Percentiles rank a stretch among this genome's conserved stretches.
Evolutionary conservation across 2,113 vertebrate genomes (phyloP).

Genomic region (Seriola quinqueradiata): DNA sequence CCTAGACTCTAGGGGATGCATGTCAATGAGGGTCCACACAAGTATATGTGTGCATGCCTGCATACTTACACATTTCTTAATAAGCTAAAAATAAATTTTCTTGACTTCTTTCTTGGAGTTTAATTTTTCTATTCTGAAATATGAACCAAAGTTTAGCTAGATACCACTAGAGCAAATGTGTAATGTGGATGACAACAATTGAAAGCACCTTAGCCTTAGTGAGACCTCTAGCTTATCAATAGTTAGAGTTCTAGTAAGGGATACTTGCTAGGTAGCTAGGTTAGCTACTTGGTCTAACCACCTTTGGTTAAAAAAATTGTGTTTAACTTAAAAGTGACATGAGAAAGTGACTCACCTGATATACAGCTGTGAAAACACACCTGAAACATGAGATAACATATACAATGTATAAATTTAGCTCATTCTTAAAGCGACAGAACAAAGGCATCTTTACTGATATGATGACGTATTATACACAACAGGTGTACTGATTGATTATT

Average conservation of each 20-base stretch:
- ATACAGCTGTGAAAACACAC: slow-evolving; percentile 66
- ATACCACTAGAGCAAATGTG: not conserved
- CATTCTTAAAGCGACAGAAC: not conserved
- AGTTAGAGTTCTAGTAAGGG: not conserved
- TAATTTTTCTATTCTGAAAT: no score
- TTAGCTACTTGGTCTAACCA: not conserved
- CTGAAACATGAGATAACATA: slow-evolving; percentile 60
- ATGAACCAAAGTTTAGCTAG: not conserved
- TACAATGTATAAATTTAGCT: slow-evolving; percentile 6
- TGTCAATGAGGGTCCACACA: no score
- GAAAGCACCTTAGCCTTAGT: not conserved
- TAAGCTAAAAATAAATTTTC: no score
- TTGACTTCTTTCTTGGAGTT: no score
- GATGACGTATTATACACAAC: not conserved
- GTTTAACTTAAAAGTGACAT: not conserved
- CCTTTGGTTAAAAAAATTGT: not conserved
- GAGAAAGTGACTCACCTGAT: slow-evolving; percentile 65
- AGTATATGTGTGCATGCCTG: no score
- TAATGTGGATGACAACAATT: not conserved
- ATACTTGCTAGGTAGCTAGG: not conserved
- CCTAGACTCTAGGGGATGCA: no score
- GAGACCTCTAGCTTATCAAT: no score
- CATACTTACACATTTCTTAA: no score
- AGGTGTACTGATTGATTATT: not conserved
- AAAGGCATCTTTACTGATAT: not conserved